A percentile compares a stretch with the other conserved stretches of the same genome.
phyloP scores from a whole-genome alignment of 2,888 invertebrate genomes.

The Cactoblastis cactorum region DNA sequence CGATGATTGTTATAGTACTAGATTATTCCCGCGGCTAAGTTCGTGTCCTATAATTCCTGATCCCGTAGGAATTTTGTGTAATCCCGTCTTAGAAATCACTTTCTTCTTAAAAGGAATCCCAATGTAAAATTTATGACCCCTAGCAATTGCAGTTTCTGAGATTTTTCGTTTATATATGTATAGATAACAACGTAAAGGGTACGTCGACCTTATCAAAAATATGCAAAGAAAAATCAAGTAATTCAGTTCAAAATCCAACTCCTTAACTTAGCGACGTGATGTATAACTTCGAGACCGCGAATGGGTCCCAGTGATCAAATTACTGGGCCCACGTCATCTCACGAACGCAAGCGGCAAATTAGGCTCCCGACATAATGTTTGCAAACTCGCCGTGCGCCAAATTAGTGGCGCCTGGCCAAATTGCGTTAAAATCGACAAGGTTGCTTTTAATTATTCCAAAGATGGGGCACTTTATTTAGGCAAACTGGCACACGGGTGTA shows the following conservation, averaged over 20 bases:
- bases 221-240: neutral
- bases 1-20: too few relatives aligned
- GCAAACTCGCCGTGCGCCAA: constrained; percentile 37
- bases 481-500: neutral
- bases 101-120: too few relatives aligned
- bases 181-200: too few relatives aligned
- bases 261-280: constrained; percentile 2
- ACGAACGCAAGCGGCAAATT: constrained; percentile 12
- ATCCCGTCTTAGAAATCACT: too few relatives aligned
- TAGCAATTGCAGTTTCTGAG: too few relatives aligned
- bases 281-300: constrained; percentile 1
- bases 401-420: constrained; percentile 32
- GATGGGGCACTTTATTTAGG: neutral
- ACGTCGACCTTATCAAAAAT: neutral
- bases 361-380: constrained; percentile 37
- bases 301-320: constrained; percentile 7
- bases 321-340: constrained; percentile 7
- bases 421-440: constrained; percentile 36
- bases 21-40: too few relatives aligned
- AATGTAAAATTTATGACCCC: too few relatives aligned
- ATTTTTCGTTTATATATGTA: too few relatives aligned
- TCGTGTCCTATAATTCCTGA: too few relatives aligned
- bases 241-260: neutral
- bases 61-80: too few relatives aligned
- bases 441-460: neutral